Conservation (phyloP, 2,888 invertebrate genomes). For the Hipparchia sbordonii region DNA sequence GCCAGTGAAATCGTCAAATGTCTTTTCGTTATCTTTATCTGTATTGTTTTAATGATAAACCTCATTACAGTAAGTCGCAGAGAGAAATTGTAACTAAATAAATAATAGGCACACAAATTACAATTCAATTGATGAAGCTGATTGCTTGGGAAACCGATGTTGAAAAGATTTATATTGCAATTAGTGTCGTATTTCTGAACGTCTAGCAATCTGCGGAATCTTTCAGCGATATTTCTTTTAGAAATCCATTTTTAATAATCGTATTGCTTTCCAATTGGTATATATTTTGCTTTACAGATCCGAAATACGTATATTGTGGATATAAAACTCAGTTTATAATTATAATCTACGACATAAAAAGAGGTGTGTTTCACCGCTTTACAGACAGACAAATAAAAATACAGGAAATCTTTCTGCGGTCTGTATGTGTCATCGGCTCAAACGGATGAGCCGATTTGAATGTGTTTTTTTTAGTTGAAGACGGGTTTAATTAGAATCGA, state of each 20-base stretch:
- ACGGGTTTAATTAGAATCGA: no score
- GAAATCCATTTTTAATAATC: background rate
- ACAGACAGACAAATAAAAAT: no score
- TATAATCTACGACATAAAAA: no score
- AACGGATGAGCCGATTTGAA: no score
- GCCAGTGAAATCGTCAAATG: background rate
- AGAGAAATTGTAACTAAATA: background rate
- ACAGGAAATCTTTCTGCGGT: no score
- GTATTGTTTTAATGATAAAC: background rate
- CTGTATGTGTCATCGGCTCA: no score
- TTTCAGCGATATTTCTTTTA: background rate
- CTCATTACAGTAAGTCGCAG: background rate
- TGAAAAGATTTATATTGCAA: conserved; percentile 17
- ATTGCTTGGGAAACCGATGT: background rate
- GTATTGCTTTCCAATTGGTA: no score
- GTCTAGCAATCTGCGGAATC: background rate
- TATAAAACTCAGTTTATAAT: no score
- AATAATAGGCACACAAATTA: background rate
- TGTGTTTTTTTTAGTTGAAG: no score
- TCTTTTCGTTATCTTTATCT: background rate
- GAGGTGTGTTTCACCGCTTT: no score
- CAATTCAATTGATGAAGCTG: conserved; percentile 7
- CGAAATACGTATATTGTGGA: no score
- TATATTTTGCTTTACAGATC: no score
- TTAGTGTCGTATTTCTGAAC: conserved; percentile 24